A percentile compares a stretch with the other conserved stretches of the same genome.
Evolutionary conservation across 2,797 vertebrate genomes (phyloP).

Genomic region (Melanotaenia parkinsoni): DNA sequence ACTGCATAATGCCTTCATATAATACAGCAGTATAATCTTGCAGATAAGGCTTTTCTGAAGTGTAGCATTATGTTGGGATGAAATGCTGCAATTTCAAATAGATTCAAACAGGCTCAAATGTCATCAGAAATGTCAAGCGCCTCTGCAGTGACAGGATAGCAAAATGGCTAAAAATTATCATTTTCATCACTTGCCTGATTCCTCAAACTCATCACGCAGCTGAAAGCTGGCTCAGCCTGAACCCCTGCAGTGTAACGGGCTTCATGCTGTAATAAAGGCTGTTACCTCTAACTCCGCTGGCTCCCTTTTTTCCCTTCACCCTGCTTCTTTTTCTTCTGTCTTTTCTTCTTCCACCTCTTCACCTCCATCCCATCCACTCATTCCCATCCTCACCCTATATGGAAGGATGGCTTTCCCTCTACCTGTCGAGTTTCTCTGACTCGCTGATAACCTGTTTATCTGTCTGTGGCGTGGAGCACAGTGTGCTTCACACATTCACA

Average conservation of each 20-base stretch:
- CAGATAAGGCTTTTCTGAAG: conserved; percentile 86
- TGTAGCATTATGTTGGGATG: conserved; percentile 83
- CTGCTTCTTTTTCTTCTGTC: conserved; percentile 1
- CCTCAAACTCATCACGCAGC: conserved; percentile 30
- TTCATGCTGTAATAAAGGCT: conserved; percentile 32
- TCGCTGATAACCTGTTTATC: conserved; percentile 52
- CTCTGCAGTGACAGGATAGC: conserved; percentile 64
- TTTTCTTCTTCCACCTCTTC: background rate
- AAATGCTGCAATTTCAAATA: conserved; percentile 83
- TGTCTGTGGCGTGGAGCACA: conserved; percentile 10
- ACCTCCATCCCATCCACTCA: background rate
- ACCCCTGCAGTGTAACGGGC: conserved; percentile 38
- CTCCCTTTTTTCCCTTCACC: background rate
- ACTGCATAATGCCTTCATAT: conserved; percentile 78
- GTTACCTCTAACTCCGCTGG: conserved; percentile 41
- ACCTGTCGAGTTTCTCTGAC: conserved; percentile 46
- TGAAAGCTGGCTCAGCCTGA: background rate
- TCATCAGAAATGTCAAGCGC: conserved; percentile 85
- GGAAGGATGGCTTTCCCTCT: conserved; percentile 20
- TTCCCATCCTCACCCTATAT: conserved; percentile 20
- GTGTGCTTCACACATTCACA: conserved; percentile 33
- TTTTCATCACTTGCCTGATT: conserved; percentile 49
- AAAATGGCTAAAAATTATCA: conserved; percentile 47
- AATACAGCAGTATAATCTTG: conserved; percentile 87
- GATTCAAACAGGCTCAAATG: conserved; percentile 83